Evolutionary conservation across 2,113 vertebrate species (phyloP), one percentile per base, ranked within the genome.

Genomic region (Hemiprocne comata): DNA sequence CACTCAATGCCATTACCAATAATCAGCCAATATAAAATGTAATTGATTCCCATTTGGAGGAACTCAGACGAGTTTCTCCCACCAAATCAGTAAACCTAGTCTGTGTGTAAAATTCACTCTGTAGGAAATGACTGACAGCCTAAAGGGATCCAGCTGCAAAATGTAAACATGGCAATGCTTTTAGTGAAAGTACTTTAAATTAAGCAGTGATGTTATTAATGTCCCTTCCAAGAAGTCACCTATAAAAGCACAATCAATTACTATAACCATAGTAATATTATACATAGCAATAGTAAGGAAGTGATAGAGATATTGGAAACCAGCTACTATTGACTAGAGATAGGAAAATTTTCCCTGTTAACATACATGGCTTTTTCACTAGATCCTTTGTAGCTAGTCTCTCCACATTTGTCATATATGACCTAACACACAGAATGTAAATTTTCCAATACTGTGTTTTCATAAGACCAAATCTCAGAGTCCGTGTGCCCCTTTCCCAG

Each of bases 91-190:
- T 61, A 53, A 87, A 85, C 96, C 82, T 17, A 91, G 24, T 28
- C 73, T 66, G 5, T 42, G 50, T 85, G 42, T 71, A 74, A 91
- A 93, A 81, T 84, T 73, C 60, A 50, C 55, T 75, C 38, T 55
- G 29, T 80, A 46, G 38, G 70, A 94, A 88, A 53, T 94, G 73
- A 93, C 53, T 87, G 83, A 78, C 91, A 92, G 87, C 86, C 87
- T 75, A 25, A 78, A 92, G 65, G 7, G 6, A 53, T 60, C 50
- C 80, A 94, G 77, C 73, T 89, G 73, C 86, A 84, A 94, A 81
- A 66, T 17, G 33, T 67, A 93, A 93, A 92, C 72, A 81, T 18
- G 21, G 34, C 50, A 86, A 70, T 50, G 84, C 77, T 90, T 90
- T 94, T 72, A 81, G 62, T 67, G 61, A 89, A 60, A 89, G 84